Evolutionary conservation across 2,113 vertebrate species (phyloP), one percentile per base, ranked within the genome.

Genomic region (Camelus bactrianus): DNA sequence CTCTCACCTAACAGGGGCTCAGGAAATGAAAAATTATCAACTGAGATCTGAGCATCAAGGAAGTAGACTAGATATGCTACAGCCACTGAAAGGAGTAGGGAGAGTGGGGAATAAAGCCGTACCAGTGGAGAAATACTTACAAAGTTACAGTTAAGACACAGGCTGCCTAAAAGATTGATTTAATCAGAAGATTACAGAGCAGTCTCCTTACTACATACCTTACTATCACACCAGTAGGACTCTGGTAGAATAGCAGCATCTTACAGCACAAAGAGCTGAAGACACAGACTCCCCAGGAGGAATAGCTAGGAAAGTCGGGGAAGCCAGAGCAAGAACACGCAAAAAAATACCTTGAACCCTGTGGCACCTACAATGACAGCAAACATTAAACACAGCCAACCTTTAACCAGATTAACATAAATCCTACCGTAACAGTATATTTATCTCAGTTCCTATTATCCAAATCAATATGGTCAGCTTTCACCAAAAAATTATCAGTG

Each of bases 181-280:
- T 30, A 84, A 8, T 77, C 11, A 48, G 2, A 32, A 91, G 10
- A 24, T 42, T 69, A 5, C 28, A 60, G 19, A 38, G 20, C 8
- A 14, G 0, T 19, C 3, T 19, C 13, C 2, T 6, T 54, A 20
- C 3, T 0, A 5, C 56, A 60, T 7, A 5, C 6, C 7, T 52
- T 72, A 22, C 19, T 3, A 24, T 24, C 6, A 15, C 1, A 30
- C 19, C 11, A 52, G 0, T 7, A 22, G 28, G 5, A 17, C 9
- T 69, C 32, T 2, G 22, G 11, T 5, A 10, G 13, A 50, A 30
- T 30, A 48, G 12, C 17, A 13, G 8, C 26, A 20, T 12, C 7
- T 79, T 69, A 50, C 5, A 42, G 14, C 50, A 62, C 32, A 52
- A 81, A 52, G 16, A 82, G 9, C 13, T 80, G 30, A 89, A 81